Evolutionary conservation across 2,797 vertebrate genomes (phyloP).

Genomic region (Sus cebifrons): DNA sequence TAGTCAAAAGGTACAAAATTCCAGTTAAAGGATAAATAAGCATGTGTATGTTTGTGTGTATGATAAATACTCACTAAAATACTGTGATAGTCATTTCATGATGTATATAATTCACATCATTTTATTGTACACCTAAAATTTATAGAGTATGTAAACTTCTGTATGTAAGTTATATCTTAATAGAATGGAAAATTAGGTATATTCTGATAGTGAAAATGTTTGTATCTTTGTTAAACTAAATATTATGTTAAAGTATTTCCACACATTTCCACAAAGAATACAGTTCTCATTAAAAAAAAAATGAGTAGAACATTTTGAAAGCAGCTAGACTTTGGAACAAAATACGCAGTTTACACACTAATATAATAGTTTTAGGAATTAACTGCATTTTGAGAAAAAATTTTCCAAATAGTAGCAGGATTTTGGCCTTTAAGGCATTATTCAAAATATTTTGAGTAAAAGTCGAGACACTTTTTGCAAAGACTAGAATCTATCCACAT

Average conservation of each 20-base stretch:
- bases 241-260: conserved; percentile 40
- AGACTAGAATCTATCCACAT: conserved; percentile 5
- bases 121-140: background rate
- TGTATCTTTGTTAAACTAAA: conserved; percentile 51
- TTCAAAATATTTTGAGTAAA: conserved; percentile 48
- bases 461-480: conserved; percentile 21
- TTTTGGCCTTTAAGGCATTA: conserved; percentile 20
- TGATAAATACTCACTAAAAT: background rate
- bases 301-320: conserved; percentile 35
- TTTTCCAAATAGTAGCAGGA: background rate
- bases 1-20: background rate
- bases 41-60: too few relatives aligned
- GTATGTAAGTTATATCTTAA: background rate
- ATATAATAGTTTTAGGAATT: conserved; percentile 31
- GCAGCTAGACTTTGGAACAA: background rate
- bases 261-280: conserved; percentile 42
- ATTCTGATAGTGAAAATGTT: conserved; percentile 2
- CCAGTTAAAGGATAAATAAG: background rate
- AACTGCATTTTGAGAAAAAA: background rate
- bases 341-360: background rate
- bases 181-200: background rate
- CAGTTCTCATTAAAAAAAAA: background rate
- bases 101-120: background rate
- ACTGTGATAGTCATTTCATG: background rate
- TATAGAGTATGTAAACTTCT: background rate